phyloP scores from a whole-genome alignment of 1,140 invertebrate species.

The Anthonomus grandis region DNA sequence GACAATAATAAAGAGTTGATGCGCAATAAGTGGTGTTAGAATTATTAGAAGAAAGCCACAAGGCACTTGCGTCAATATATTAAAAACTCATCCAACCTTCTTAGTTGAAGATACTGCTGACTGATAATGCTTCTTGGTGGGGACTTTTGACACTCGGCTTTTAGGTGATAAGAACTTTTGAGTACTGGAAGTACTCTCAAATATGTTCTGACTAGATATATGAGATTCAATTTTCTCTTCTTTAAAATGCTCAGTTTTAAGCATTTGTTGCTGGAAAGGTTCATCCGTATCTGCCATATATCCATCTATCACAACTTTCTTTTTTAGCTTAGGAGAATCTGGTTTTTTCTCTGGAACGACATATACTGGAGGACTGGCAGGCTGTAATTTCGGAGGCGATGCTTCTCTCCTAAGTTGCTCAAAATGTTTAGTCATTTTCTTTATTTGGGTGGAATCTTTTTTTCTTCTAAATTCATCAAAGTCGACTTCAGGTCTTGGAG shows the following conservation, averaged over 20 bases:
- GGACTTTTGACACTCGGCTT: slow-evolving; percentile 36
- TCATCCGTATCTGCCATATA: slow-evolving; percentile 74
- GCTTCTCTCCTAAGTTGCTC: slow-evolving; percentile 29
- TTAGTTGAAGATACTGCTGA: slow-evolving; percentile 38
- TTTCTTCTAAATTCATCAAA: slow-evolving; percentile 39
- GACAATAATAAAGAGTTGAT: no score
- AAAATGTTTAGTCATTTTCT: slow-evolving; percentile 37
- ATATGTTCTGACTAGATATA: slow-evolving; percentile 27
- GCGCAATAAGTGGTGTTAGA: no score
- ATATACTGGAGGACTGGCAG: slow-evolving; percentile 55
- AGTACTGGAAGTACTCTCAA: slow-evolving; percentile 31
- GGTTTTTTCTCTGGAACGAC: slow-evolving; percentile 52
- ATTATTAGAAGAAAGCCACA: no score
- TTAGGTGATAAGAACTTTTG: slow-evolving; percentile 35
- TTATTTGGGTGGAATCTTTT: slow-evolving; percentile 40
- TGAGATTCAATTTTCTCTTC: slow-evolving; percentile 40
- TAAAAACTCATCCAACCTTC: slow-evolving; percentile 49
- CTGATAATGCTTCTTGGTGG: slow-evolving; percentile 30
- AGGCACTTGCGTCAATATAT: no score
- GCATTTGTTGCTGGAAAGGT: slow-evolving; percentile 49
- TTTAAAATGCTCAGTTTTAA: slow-evolving; percentile 39
- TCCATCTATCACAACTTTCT: slow-evolving; percentile 53
- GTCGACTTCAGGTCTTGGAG: slow-evolving; percentile 50
- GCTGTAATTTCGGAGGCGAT: slow-evolving; percentile 48
- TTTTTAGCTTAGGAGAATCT: slow-evolving; percentile 58